Conservation (phyloP, 2,113 vertebrate species). For the Percopsis transmontana region DNA sequence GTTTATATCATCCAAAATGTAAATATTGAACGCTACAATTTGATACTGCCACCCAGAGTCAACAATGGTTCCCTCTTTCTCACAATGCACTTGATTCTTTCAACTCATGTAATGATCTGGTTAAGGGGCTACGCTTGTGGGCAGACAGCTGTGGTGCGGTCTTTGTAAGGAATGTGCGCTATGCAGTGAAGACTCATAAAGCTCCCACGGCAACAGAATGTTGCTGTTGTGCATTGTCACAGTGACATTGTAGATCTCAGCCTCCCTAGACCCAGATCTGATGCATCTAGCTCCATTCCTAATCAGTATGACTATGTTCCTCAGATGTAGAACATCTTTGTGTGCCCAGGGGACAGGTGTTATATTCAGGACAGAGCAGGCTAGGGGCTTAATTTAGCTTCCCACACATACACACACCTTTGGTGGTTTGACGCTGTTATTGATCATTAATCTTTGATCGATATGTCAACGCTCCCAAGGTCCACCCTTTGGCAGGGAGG, state of each 20-base stretch:
- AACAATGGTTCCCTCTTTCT: too few relatives aligned
- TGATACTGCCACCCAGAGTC: too few relatives aligned
- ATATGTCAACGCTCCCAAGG: constrained; percentile 35
- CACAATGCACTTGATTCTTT: not conserved
- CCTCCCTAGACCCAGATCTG: constrained; percentile 20
- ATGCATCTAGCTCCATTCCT: not conserved
- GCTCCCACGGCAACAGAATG: not conserved
- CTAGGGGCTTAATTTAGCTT: not conserved
- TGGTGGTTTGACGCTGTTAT: constrained; percentile 38
- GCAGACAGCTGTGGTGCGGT: constrained; percentile 16
- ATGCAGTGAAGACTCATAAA: constrained; percentile 4
- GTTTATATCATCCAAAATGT: too few relatives aligned
- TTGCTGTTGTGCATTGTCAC: constrained; percentile 20
- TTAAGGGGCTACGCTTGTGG: constrained; percentile 16
- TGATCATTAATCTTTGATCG: constrained; percentile 50
- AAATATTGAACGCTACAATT: too few relatives aligned
- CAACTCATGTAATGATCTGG: not conserved
- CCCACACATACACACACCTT: not conserved
- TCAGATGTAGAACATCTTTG: constrained; percentile 6
- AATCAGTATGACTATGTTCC: constrained; percentile 12
- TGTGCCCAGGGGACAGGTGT: constrained; percentile 25
- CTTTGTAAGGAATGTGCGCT: constrained; percentile 18
- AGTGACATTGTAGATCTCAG: constrained; percentile 5
- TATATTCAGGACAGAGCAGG: constrained; percentile 42
- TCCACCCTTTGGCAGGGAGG: constrained; percentile 24